Evolutionary conservation across 2,888 invertebrate genomes (phyloP), one percentile per base, ranked within the genome.

Genomic region (Meta bourneti): DNA sequence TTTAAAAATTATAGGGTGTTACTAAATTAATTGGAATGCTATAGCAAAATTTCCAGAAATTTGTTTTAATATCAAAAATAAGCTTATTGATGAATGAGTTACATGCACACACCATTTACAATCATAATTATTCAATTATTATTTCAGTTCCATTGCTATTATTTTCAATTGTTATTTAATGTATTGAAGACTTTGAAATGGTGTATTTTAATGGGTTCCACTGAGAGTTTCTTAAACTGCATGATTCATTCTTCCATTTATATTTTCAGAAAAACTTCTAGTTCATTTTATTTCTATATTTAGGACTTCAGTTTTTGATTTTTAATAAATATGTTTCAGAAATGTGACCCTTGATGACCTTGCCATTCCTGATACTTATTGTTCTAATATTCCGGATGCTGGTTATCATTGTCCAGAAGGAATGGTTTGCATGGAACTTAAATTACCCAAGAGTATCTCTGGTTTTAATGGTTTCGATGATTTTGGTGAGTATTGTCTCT

Each of bases 401-500:
- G 99, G 99, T 0, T 99, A 99, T 95, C 98, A 99, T 94, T 99
- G 99, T 95, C 99, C 99, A 0, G 96, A 96, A 77, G 98, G 98
- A 89, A 98, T 99, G 99, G 97, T 97, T 94, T 99, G 99, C 95
- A 97, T 98, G 96, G 98, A 98, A 95, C 96, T 99, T 91, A 97
- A 98, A 94, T 96, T 99, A 72, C 97, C 98, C 6, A 97, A 98
- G 94, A 98, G 98, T 94, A 97, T 98, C 80, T 98, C 98, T 96
- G 99, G 99, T 0, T 99, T 99, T 95, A 99, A 99, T 95, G 99
- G 99, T 48, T 99, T 99, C 95, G 99, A 99, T 95, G 98, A 99
- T 95, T 98, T 99, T 95, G 97, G 98, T 98, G 96, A 96, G 95
- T 95, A 84, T 69, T 89, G 16, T 34, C 34, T n/a, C n/a, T n/a